phyloP scores from a whole-genome alignment of 2,797 vertebrate genomes.

The Parambassis ranga region DNA sequence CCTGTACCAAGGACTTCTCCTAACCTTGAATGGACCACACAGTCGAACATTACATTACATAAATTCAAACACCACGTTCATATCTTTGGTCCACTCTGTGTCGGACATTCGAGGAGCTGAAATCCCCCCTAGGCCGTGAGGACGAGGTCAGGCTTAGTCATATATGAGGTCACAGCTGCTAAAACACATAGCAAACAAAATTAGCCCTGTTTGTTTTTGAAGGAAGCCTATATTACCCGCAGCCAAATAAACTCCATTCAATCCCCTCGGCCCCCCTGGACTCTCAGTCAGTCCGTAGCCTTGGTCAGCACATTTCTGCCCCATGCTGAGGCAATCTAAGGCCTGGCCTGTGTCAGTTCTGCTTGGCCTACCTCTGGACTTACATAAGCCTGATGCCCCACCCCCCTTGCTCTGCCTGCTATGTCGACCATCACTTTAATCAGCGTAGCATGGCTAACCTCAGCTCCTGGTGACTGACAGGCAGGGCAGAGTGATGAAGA shows the following conservation, averaged over 20 bases:
- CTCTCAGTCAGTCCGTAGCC: constrained; percentile 46
- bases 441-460: constrained; percentile 49
- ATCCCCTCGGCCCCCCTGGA: constrained; percentile 20
- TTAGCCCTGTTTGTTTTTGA: constrained; percentile 73
- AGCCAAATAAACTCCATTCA: constrained; percentile 67
- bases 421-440: constrained; percentile 41
- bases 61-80: not conserved
- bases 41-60: not conserved
- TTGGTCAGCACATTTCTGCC: constrained; percentile 69
- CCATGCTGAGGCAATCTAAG: constrained; percentile 60
- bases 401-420: not conserved
- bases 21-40: constrained; percentile 21
- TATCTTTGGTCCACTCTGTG: constrained; percentile 8
- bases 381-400: constrained; percentile 51
- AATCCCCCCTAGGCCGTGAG: constrained; percentile 37
- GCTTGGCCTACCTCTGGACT: constrained; percentile 55
- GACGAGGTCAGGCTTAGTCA: constrained; percentile 47
- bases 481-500: not conserved
- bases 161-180: constrained; percentile 73
- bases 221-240: constrained; percentile 62
- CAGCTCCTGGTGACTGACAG: constrained; percentile 39
- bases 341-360: constrained; percentile 62
- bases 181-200: constrained; percentile 72
- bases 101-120: constrained; percentile 42
- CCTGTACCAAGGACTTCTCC: constrained; percentile 48